These are phyloP conservation scores for Empidonax traillii DNA, from an alignment of 2,113 vertebrate genomes.

Conservation along the genomic window DNA sequence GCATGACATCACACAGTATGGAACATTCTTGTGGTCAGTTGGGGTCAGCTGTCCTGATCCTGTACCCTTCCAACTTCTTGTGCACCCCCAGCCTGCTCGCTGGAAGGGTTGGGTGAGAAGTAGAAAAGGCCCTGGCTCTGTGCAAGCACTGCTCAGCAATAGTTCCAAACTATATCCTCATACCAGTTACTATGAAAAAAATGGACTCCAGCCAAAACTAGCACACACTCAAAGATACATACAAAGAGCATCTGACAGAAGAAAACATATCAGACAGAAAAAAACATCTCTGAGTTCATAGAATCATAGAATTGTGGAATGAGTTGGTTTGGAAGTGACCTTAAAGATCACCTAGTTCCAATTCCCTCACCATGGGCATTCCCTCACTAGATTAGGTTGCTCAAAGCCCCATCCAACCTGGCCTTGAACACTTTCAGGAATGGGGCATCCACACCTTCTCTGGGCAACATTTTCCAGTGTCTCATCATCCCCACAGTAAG, in stretches of 20 bases:
- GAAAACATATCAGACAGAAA: not conserved
- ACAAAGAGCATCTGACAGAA: not conserved
- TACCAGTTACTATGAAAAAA: not conserved
- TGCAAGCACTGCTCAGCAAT: not conserved
- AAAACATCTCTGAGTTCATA: not conserved
- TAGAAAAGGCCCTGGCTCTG: not conserved
- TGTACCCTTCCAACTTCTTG: not conserved
- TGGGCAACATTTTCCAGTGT: not conserved
- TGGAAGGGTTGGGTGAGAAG: not conserved
- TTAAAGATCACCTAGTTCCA: not conserved
- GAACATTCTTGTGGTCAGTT: not conserved
- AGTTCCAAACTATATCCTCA: not conserved
- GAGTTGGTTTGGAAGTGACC: not conserved
- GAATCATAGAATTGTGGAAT: not conserved
- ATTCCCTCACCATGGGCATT: not conserved
- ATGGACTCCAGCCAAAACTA: not conserved
- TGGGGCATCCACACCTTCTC: accelerated
- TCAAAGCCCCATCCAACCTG: not conserved
- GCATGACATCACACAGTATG: not conserved
- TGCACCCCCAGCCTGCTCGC: not conserved
- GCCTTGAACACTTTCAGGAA: not conserved
- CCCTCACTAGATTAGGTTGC: not conserved
- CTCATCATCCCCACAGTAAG: not conserved
- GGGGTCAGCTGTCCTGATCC: not conserved
- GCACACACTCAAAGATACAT: not conserved